Conservation (phyloP, 2,797 vertebrate species). For the Todus mexicanus region DNA sequence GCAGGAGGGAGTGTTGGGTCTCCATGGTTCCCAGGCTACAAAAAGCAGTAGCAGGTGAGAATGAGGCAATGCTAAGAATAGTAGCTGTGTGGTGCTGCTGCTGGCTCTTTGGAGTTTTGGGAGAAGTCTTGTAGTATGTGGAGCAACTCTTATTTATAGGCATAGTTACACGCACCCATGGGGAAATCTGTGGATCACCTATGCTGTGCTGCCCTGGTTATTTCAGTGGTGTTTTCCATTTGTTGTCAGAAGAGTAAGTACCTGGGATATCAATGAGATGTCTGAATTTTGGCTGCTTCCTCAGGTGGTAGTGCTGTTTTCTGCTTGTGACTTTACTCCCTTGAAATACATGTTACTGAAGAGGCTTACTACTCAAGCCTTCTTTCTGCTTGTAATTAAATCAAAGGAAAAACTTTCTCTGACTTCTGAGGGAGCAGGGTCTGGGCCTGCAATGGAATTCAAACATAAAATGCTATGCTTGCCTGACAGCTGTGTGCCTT, state of each 20-base stretch:
- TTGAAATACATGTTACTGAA: neutral
- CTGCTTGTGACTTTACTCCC: neutral
- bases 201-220: fast-evolving
- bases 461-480: neutral
- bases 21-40: neutral
- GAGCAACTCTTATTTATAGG: neutral
- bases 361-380: neutral
- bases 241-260: neutral
- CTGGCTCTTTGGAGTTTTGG: neutral
- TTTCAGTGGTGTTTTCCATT: neutral
- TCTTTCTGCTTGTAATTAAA: conserved; percentile 57
- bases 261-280: neutral
- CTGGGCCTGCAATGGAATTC: conserved; percentile 19
- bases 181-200: neutral
- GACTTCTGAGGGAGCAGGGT: conserved; percentile 11
- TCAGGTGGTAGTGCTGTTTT: neutral
- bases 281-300: neutral
- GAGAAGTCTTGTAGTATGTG: neutral
- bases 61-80: neutral
- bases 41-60: neutral
- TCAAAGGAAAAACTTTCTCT: conserved; percentile 37
- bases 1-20: neutral
- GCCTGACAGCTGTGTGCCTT: conserved; percentile 58
- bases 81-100: neutral
- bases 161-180: neutral